A percentile compares a stretch with the other conserved stretches of the same genome.
phyloP scores from a whole-genome alignment of 2,113 vertebrate species.

The Murina feae region DNA sequence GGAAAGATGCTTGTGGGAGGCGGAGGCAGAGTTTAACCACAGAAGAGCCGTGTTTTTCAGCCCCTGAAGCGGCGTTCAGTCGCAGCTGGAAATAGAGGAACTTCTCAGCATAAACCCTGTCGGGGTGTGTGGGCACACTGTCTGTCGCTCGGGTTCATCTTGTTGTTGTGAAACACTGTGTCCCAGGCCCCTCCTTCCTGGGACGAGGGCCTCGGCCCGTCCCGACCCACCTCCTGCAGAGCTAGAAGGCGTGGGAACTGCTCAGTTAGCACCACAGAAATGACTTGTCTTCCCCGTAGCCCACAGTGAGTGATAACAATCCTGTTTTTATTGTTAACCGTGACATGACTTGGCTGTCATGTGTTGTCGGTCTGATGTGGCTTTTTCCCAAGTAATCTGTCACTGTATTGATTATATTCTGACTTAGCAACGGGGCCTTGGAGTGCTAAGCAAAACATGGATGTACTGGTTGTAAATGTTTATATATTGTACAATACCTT shows the following conservation, averaged over 20 bases:
- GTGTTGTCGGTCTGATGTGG: slow-evolving; percentile 69
- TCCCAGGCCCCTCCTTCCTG: slow-evolving; percentile 37
- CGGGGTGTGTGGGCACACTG: slow-evolving; percentile 35
- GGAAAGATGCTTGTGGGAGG: background rate
- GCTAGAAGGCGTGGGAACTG: slow-evolving; percentile 52
- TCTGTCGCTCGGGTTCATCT: background rate
- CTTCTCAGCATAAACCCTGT: background rate
- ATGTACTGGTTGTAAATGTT: slow-evolving; percentile 97
- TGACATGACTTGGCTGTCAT: slow-evolving; percentile 74
- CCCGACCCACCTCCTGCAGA: slow-evolving; percentile 48
- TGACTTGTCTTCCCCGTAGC: slow-evolving; percentile 56
- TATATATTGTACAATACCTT: slow-evolving; percentile 99
- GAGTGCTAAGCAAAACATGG: slow-evolving; percentile 85
- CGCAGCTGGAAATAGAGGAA: slow-evolving; percentile 45
- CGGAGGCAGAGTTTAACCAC: background rate
- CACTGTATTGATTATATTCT: slow-evolving; percentile 68
- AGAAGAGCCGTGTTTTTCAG: background rate
- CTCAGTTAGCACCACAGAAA: slow-evolving; percentile 62
- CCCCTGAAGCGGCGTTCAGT: slow-evolving; percentile 16
- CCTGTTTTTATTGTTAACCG: slow-evolving; percentile 67
- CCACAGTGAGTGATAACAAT: slow-evolving; percentile 60
- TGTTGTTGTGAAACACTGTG: slow-evolving; percentile 25
- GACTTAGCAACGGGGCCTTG: slow-evolving; percentile 91
- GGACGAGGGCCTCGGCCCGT: slow-evolving; percentile 45
- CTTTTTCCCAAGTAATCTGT: slow-evolving; percentile 65